These are phyloP conservation scores for Megaceryle torquata DNA, from an alignment of 2,113 vertebrate species.

Conservation along the genomic window DNA sequence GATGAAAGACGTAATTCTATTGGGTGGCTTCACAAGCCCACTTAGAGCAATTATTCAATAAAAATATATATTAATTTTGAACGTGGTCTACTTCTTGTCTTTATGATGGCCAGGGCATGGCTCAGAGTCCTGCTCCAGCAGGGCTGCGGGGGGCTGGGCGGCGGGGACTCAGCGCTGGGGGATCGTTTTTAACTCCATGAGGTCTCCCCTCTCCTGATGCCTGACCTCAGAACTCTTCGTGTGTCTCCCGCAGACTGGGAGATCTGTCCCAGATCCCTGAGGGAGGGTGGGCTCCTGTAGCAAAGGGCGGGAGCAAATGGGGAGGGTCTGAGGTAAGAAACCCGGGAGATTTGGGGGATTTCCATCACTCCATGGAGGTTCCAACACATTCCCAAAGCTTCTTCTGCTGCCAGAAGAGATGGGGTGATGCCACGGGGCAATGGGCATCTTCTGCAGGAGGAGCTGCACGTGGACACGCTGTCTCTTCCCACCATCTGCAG, in stretches of 20 bases:
- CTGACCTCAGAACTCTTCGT: neutral
- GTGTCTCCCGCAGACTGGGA: neutral
- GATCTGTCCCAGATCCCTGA: neutral
- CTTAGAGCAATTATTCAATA: conserved; percentile 70
- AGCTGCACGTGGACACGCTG: neutral
- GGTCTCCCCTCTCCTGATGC: neutral
- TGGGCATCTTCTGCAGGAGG: neutral
- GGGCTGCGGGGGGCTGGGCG: neutral
- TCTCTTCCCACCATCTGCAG: neutral
- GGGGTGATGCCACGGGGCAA: neutral
- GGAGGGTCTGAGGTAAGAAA: neutral
- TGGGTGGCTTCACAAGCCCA: conserved; percentile 54
- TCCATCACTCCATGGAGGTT: neutral
- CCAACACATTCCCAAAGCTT: neutral
- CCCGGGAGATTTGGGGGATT: neutral
- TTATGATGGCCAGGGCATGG: fast-evolving
- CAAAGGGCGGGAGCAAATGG: neutral
- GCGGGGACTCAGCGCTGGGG: neutral
- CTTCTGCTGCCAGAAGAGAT: neutral
- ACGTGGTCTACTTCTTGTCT: neutral
- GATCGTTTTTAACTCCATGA: neutral
- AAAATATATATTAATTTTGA: conserved; percentile 71
- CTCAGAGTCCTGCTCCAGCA: neutral
- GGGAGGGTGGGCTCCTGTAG: neutral
- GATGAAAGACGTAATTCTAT: conserved; percentile 56